phyloP scores from a whole-genome alignment of 2,797 vertebrate genomes.

The Danionella dracula region DNA sequence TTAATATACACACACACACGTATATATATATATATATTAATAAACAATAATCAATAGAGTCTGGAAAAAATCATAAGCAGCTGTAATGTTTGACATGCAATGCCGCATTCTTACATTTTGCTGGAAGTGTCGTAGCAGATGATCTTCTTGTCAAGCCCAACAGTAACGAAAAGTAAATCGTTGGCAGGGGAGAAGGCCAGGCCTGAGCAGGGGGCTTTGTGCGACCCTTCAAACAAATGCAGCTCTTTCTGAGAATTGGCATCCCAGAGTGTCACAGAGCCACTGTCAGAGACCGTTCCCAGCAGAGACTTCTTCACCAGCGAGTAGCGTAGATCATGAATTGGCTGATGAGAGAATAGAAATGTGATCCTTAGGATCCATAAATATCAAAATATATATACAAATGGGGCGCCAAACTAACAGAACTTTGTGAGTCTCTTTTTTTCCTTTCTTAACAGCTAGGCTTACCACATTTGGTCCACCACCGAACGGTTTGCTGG shows the following conservation, averaged over 20 bases:
- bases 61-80: no score
- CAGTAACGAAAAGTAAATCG: conserved; percentile 86
- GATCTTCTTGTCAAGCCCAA: conserved; percentile 95
- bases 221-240: conserved; percentile 80
- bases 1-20: no score
- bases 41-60: no score
- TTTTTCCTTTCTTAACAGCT: no score
- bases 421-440: no score
- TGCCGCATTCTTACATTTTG: conserved; percentile 77
- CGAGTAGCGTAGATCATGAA: conserved; percentile 88
- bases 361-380: no score
- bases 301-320: conserved; percentile 84
- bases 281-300: conserved; percentile 88
- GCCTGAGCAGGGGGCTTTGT: conserved; percentile 89
- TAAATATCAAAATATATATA: no score
- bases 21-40: no score
- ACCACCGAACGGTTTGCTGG: conserved; percentile 87
- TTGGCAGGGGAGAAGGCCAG: conserved; percentile 92
- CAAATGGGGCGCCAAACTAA: no score
- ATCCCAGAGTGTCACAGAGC: conserved; percentile 90
- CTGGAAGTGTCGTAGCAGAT: conserved; percentile 91
- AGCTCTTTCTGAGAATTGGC: conserved; percentile 84
- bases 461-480: conserved; percentile 78
- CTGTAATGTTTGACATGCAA: no score
- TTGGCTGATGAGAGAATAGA: conserved; percentile 65